These are phyloP conservation scores for Apostichopus californicus DNA, from an alignment of 35 echinoderm and acorn worm genomes.

Conservation along the genomic window DNA sequence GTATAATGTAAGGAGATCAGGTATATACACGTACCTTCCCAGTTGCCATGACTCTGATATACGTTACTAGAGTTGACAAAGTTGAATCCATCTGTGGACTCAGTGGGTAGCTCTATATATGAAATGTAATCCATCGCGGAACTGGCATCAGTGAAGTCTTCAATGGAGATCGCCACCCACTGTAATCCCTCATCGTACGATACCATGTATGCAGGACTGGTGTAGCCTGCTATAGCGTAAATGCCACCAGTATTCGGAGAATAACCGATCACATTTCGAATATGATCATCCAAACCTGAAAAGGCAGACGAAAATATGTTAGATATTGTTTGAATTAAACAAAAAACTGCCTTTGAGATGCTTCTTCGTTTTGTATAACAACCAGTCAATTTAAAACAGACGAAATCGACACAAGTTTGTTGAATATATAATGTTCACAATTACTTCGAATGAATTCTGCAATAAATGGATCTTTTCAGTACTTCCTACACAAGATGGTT, in stretches of 20 bases:
- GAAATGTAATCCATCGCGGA: not conserved
- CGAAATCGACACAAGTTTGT: no score
- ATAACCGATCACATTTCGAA: constrained; percentile 19
- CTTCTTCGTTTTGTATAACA: no score
- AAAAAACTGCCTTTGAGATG: no score
- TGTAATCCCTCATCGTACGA: not conserved
- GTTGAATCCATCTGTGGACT: not conserved
- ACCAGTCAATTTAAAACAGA: no score
- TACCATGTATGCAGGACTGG: not conserved
- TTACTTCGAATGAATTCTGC: no score
- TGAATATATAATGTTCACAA: not conserved
- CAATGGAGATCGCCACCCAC: not conserved
- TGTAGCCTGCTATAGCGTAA: not conserved
- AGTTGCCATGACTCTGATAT: not conserved
- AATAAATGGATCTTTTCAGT: no score
- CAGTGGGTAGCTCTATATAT: not conserved
- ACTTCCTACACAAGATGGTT: no score
- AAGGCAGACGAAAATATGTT: no score
- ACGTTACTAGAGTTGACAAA: not conserved
- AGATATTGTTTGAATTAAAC: no score
- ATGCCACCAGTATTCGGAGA: not conserved
- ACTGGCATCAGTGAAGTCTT: not conserved
- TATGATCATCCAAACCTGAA: not conserved
- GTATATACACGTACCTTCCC: not conserved
- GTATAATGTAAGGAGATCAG: no score